Evolutionary conservation across 1,140 invertebrate species (phyloP), one percentile per base, ranked within the genome.

Genomic region (Brachystomella parvula): DNA sequence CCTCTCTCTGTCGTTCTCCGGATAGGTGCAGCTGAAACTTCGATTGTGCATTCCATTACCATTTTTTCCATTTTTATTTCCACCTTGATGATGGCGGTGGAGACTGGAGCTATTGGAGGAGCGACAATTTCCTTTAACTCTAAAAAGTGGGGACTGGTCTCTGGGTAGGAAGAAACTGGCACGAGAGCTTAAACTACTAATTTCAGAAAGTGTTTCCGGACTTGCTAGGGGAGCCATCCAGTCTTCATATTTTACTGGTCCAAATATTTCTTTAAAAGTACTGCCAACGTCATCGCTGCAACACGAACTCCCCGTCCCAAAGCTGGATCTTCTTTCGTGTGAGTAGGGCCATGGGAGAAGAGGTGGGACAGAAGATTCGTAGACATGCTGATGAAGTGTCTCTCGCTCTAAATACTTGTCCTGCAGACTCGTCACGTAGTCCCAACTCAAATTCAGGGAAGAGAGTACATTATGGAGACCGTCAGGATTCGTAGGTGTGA

Each of bases 201-300:
- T 83, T 76, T 92, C 89, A 0, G 89, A 91, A 1, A 92, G 76
- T 1, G 88, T 91, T 76, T 94, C 90, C 1, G 90, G 90, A 30
- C 89, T 89, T 1, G 90, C 90, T 26, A 94, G 75, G 0, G 90
- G 90, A 0, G 90, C 90, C 26, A 86, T 77, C 81, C 85, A 86
- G 71, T 86, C 85, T 61, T 85, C 83, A 68, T 82, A 81, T 26
- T 65, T 69, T 30, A 69, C 61, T 59, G 68, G 49, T 53, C 69
- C 73, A 28, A 73, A 73, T 17, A 73, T 71, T 39, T 73, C 72
- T 26, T 71, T 71, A 59, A 73, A 69, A 2, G 72, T 67, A 47
- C 58, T 65, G 15, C 65, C 69, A 19, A 60, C 63, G 2, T 69
- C 68, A 35, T 69, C 68, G 35, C 63, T 72, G 35, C 63, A 77